These are phyloP conservation scores for Andricus curvator DNA, from an alignment of 2,888 invertebrate species.

Conservation along the genomic window DNA sequence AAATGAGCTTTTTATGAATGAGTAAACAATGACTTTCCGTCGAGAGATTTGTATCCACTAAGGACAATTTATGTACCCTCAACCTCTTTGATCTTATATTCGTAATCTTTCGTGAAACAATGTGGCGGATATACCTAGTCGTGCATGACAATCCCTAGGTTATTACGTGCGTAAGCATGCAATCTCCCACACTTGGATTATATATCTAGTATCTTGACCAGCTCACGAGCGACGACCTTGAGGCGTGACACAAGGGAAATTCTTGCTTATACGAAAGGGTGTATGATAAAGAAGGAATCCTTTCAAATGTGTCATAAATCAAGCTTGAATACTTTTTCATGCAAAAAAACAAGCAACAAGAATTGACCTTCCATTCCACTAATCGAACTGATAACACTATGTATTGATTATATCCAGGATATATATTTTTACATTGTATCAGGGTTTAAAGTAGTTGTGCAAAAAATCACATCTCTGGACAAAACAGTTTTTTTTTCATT, in stretches of 20 bases:
- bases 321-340: conserved; percentile 42
- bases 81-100: conserved; percentile 47
- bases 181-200: conserved; percentile 50
- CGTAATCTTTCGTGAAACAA: conserved; percentile 46
- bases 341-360: neutral
- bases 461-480: too few relatives aligned
- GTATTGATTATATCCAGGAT: neutral
- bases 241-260: conserved; percentile 50
- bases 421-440: neutral
- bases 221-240: conserved; percentile 49
- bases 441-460: too few relatives aligned
- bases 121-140: conserved; percentile 44
- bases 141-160: conserved; percentile 45
- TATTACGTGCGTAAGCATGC: conserved; percentile 6
- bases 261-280: conserved; percentile 47
- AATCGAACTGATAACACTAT: neutral
- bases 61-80: conserved; percentile 44
- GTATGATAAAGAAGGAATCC: conserved; percentile 45
- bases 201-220: conserved; percentile 40
- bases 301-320: conserved; percentile 44
- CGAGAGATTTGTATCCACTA: conserved; percentile 23
- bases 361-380: neutral
- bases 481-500: too few relatives aligned
- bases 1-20: neutral
- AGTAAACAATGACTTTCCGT: conserved; percentile 32